These are phyloP conservation scores for Propithecus coquereli DNA, from an alignment of 2,113 vertebrate genomes.

Conservation along the genomic window DNA sequence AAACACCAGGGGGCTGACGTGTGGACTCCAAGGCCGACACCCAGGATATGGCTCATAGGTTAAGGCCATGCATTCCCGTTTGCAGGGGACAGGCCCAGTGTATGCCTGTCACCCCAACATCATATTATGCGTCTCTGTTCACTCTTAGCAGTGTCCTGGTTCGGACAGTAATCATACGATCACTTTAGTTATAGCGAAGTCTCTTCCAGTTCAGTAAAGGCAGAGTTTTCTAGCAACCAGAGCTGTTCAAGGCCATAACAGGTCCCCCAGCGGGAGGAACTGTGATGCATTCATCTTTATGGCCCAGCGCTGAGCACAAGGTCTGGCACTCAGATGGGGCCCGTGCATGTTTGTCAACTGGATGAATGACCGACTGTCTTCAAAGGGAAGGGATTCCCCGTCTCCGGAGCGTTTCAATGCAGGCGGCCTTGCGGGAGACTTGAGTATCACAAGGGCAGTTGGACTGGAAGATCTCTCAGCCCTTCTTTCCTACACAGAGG, in stretches of 20 bases:
- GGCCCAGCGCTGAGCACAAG: neutral
- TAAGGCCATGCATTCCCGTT: rapidly evolving
- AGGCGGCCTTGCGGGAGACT: neutral
- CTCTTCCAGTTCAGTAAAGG: neutral
- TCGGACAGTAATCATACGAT: neutral
- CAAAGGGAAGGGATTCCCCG: neutral
- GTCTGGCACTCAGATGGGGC: neutral
- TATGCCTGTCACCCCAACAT: neutral
- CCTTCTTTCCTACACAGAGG: no score
- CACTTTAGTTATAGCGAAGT: neutral
- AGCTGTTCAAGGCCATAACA: neutral
- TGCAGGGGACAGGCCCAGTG: neutral
- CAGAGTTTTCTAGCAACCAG: neutral
- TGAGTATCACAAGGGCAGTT: neutral
- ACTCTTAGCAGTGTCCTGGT: neutral
- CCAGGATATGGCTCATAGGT: rapidly evolving
- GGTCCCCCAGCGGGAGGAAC: neutral
- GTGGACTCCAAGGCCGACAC: neutral
- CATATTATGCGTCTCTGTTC: neutral
- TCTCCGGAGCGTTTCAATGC: neutral
- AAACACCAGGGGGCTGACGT: rapidly evolving
- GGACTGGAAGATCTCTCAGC: neutral
- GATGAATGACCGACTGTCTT: neutral
- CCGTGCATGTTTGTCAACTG: neutral
- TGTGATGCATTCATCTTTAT: rapidly evolving